Base-by-base conservation (phyloP, 2,113 vertebrate genomes). In the Pyxicephalus adspersus region DNA sequence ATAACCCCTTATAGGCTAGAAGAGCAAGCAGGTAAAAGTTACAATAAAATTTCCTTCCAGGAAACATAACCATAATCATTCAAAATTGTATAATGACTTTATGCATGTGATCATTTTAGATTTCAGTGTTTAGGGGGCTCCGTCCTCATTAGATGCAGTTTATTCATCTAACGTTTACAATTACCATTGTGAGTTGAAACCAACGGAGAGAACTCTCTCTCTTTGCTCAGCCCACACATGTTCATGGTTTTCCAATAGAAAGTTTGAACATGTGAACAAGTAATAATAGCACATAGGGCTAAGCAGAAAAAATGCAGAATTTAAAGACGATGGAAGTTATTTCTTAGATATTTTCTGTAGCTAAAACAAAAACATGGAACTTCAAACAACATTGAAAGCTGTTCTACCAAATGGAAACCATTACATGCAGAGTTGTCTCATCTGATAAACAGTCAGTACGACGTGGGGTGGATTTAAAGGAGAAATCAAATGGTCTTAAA, bases 391-490 rank as follows among this genome's bases (percentile, higher is more conserved):
- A 34, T 60, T 72, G 67, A 72, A 80, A 64, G 38, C 18, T 54
- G 25, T 72, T 66, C 55, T 4, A 6, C 61, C 71, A 58, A 73
- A 51, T 81, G 79, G 80, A 75, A 82, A 25, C 61, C 29, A 75
- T 82, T 75, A 81, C 60, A 25, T 28, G 57, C 15, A 18, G n/a
- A 22, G 50, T n/a, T 75, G 80, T 50, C 80, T 82, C 28, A 55
- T 75, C 38, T 58, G 61, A 82, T 74, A 82, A 75, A 74, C 66
- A 28, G 52, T 29, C 29, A 63, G 50, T 75, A 20, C 75, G 63
- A 75, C 28, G 57, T 20, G 29, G 70, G 29, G 60, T 9, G 23
- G 31, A 28, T 66, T 23, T 38, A 55, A 23, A 77, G 22, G 61
- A 55, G 23, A 78, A 78, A 28, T 78, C 64, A 58, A 68, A 68